Percentiles rank a stretch among this genome's conserved stretches.
Evolutionary conservation across 2,113 vertebrate genomes (phyloP).

Genomic region (Malurus elegans): DNA sequence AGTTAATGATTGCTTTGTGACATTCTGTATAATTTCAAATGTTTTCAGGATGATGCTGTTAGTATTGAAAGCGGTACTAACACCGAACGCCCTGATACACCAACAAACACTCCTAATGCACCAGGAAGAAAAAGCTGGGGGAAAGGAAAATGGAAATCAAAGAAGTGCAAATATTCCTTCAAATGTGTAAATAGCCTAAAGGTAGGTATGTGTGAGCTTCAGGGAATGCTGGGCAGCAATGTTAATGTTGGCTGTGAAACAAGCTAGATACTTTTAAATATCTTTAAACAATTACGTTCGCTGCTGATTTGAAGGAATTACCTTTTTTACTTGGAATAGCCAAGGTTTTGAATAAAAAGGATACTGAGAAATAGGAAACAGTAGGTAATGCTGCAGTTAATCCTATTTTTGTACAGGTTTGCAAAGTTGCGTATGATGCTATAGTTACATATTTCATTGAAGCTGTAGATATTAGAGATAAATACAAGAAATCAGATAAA

Average conservation of each 20-base stretch:
- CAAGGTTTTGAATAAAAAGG: not conserved
- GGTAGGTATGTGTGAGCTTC: constrained; percentile 70
- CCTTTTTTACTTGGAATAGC: not conserved
- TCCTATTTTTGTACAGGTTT: not conserved
- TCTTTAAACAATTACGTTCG: not conserved
- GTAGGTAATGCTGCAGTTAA: not conserved
- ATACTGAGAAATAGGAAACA: not conserved
- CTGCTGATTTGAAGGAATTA: not conserved
- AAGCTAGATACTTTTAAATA: not conserved
- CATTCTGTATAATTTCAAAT: not conserved
- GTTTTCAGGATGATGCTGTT: constrained; percentile 88
- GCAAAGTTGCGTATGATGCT: not conserved
- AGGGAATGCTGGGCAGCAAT: not conserved
- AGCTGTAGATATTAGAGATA: not conserved
- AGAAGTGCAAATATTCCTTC: constrained; percentile 98
- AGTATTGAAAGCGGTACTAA: constrained; percentile 96
- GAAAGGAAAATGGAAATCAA: constrained; percentile 99
- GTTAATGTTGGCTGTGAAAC: not conserved
- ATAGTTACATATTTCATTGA: not conserved
- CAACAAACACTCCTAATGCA: constrained; percentile 95
- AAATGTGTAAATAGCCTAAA: constrained; percentile 97
- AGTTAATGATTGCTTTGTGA: not conserved
- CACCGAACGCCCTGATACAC: constrained; percentile 91
- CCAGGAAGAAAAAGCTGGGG: constrained; percentile 98
- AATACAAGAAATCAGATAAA: not conserved